Evolutionary conservation across 2,888 invertebrate genomes (phyloP).

Genomic region (Odontocerum albicorne): DNA sequence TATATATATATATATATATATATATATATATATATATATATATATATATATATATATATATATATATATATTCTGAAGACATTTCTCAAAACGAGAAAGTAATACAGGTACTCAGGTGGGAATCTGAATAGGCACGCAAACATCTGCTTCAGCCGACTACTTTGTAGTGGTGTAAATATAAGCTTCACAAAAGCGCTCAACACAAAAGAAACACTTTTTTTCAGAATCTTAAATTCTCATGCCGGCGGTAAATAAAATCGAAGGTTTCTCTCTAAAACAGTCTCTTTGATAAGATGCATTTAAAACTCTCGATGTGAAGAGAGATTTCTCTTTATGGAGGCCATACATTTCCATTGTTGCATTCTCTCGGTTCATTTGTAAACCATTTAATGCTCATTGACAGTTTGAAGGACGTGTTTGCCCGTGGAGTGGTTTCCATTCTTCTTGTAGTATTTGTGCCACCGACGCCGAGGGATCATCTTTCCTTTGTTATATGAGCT

Average conservation of each 20-base stretch:
- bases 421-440: slow-evolving; percentile 27
- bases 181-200: background rate
- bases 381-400: slow-evolving; percentile 37
- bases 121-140: slow-evolving; percentile 11
- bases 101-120: slow-evolving; percentile 5
- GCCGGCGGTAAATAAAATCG: slow-evolving; percentile 9
- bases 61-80: too few relatives aligned
- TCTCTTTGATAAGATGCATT: slow-evolving; percentile 2
- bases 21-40: too few relatives aligned
- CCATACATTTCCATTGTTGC: slow-evolving; percentile 28
- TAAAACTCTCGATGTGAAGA: slow-evolving; percentile 14
- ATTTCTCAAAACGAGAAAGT: too few relatives aligned
- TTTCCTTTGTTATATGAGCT: slow-evolving; percentile 26
- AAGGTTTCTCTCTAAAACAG: slow-evolving; percentile 7
- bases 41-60: too few relatives aligned
- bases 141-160: slow-evolving; percentile 12
- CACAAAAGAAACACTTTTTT: slow-evolving; percentile 3
- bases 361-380: slow-evolving; percentile 35
- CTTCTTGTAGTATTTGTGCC: slow-evolving; percentile 27
- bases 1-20: too few relatives aligned
- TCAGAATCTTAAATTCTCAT: slow-evolving; percentile 10
- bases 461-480: slow-evolving; percentile 23
- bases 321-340: slow-evolving; percentile 17
- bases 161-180: background rate
- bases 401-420: slow-evolving; percentile 34